Base-by-base conservation (phyloP, 2,888 invertebrate species). In the Teleiodes luculella region DNA sequence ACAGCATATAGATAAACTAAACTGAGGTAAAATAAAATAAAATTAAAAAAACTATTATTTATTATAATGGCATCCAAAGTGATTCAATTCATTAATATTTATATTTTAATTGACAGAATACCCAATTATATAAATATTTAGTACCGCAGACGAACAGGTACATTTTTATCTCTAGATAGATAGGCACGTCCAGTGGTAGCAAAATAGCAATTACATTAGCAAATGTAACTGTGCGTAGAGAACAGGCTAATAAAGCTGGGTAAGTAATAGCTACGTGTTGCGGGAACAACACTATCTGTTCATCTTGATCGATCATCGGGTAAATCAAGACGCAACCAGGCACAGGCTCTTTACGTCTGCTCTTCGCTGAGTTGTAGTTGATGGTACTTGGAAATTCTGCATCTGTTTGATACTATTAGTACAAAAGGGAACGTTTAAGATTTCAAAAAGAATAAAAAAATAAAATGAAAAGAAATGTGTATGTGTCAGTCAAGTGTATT, bases 231-330 rank as follows among this genome's bases (percentile, higher is more conserved):
- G 60, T 54, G 43, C 11, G 50, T 11, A n/a, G 13, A 11, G 28
- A 48, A 43, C 54, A 53, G 33, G 54, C 55, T 58, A 57, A 60
- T 60, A 60, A 60, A 60, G 54, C 55, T 50, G 51, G 52, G 54
- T 58, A 50, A 54, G 57, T 60, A 57, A 57, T 53, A 52, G 37
- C 18, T 33, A 13, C 48, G n/a, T 18, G 48, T 36, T n/a, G 35
- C 20, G n/a, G n/a, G 14, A 18, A 24, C 46, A 46, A 16, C 46
- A 31, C 46, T 31, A 30, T 46, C 31, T 14, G n/a, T 46, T 13
- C 46, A 46, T 46, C 46, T 31, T 16, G 43, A 43, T 20, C 43
- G 24, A 28, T 43, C 37, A n/a, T n/a, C n/a, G n/a, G n/a, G n/a
- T n/a, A n/a, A n/a, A n/a, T n/a, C n/a, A n/a, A n/a, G n/a, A n/a